A percentile compares a stretch with the other conserved stretches of the same genome.
These are phyloP conservation scores for Andrena bicolor DNA, from an alignment of 2,888 invertebrate species.

Conservation along the genomic window DNA sequence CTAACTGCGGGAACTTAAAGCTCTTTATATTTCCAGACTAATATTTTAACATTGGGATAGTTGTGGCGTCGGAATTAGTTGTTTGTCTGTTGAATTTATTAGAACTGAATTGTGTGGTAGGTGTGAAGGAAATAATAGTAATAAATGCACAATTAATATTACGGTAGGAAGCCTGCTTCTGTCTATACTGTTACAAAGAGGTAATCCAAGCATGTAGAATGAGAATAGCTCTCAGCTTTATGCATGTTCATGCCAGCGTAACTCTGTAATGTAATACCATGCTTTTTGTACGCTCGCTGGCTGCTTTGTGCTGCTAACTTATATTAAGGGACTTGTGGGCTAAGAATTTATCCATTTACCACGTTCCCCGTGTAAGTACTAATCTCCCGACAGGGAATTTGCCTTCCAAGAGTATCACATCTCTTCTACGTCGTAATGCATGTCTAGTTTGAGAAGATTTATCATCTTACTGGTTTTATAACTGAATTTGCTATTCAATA, in stretches of 20 bases:
- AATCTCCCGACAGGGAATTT: slow-evolving; percentile 34
- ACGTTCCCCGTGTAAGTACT: slow-evolving; percentile 75
- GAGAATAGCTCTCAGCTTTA: slow-evolving; percentile 78
- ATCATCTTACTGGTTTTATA: slow-evolving; percentile 12
- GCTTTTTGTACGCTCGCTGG: slow-evolving; percentile 78
- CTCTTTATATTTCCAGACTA: slow-evolving; percentile 23
- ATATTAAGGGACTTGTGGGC: slow-evolving; percentile 78
- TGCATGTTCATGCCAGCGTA: slow-evolving; percentile 78
- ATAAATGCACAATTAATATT: slow-evolving; percentile 52
- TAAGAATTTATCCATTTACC: slow-evolving; percentile 73
- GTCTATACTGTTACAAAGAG: slow-evolving; percentile 67
- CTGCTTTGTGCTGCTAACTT: slow-evolving; percentile 81
- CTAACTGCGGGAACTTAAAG: background rate
- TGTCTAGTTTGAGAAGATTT: background rate
- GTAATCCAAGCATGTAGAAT: slow-evolving; percentile 77
- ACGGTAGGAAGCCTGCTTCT: slow-evolving; percentile 70
- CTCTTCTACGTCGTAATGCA: background rate
- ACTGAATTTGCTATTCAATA: background rate
- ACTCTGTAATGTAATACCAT: slow-evolving; percentile 80
- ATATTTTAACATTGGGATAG: slow-evolving; percentile 12
- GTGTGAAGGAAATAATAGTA: slow-evolving; percentile 18
- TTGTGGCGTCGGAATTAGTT: slow-evolving; percentile 22
- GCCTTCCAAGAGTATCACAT: slow-evolving; percentile 6
- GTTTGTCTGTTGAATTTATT: slow-evolving; percentile 29
- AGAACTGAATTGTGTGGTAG: slow-evolving; percentile 17